Evolutionary conservation across 2,113 vertebrate species (phyloP), one percentile per base, ranked within the genome.

Genomic region (Noturus placidus): DNA sequence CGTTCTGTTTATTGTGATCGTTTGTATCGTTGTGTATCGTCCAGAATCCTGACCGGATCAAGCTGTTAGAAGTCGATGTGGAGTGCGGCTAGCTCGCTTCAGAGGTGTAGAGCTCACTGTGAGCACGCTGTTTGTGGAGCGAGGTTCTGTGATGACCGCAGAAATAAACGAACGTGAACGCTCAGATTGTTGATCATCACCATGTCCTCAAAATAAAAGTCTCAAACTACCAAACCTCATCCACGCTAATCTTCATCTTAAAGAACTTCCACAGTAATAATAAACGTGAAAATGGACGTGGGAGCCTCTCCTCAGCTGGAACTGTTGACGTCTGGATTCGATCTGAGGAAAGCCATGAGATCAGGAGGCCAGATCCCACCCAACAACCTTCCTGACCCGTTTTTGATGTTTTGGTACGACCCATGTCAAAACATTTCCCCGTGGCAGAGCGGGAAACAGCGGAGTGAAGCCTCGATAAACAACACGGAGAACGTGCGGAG

Each of bases 391-490:
- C 50, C 27, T 54, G 76, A 54, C 76, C 76, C 76, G 27, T 17
- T 27, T 77, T 77, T 77, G 76, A 78, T n/a, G 54, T 54, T 74
- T 72, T n/a, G 42, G 69, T 77, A 52, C 11, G 74, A 77, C 42
- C 74, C 74, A 54, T 11, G 46, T 77, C 46, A 77, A 77, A 77
- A 77, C 42, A 77, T 77, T 52, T 77, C 74, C 74, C 74, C 74
- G 50, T 30, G 76, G 76, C 46, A 8, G 50, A 78, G 50, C 50
- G 76, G 76, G 50, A 78, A 78, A 78, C 46, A 78, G 76, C 76
- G 35, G 90, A 91, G 54, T 74, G 63, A 83, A 80, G n/a, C 78
- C 86, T 94, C 91, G 91, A 88, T 92, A 89, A 85, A 89, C 89
- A 92, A 63, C 59, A 59, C 72, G 65, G 70, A 89, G 87, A 76